Conservation (phyloP, 2,888 invertebrate species). For the Euzophera pinguis region DNA sequence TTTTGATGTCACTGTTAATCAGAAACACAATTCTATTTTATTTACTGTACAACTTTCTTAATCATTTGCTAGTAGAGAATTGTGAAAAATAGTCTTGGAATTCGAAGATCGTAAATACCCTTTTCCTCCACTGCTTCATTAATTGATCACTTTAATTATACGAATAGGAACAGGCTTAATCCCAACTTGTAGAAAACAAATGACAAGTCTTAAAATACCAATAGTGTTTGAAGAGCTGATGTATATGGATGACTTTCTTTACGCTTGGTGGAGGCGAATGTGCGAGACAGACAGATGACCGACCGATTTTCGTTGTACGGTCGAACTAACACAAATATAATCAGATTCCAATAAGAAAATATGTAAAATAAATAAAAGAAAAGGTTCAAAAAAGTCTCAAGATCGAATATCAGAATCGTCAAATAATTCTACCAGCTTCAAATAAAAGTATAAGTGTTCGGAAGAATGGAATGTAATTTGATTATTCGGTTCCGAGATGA, state of each 20-base stretch:
- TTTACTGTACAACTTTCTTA: too few species aligned
- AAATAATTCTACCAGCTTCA: too few species aligned
- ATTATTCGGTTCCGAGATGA: conserved; percentile 23
- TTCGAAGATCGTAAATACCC: too few species aligned
- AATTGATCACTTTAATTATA: not conserved
- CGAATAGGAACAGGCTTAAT: conserved; percentile 1
- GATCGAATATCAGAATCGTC: not conserved
- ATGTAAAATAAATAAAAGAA: not conserved
- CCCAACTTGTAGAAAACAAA: conserved; percentile 23
- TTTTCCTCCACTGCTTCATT: not conserved
- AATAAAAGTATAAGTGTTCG: too few species aligned
- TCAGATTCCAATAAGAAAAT: conserved; percentile 23
- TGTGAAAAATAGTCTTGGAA: too few species aligned
- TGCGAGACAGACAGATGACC: conserved; percentile 35
- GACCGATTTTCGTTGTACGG: conserved; percentile 30
- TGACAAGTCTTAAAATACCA: conserved; percentile 31
- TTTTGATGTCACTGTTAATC: not conserved
- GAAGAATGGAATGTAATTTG: conserved; percentile 13
- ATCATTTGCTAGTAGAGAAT: too few species aligned
- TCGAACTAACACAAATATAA: conserved; percentile 35
- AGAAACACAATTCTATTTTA: not conserved
- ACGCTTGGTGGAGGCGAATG: conserved; percentile 42
- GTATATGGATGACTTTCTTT: conserved; percentile 44
- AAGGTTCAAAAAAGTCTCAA: not conserved
- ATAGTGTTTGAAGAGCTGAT: conserved; percentile 35